Evolutionary conservation across 2,888 invertebrate genomes (phyloP).

Genomic region (Isoperla grammatica): DNA sequence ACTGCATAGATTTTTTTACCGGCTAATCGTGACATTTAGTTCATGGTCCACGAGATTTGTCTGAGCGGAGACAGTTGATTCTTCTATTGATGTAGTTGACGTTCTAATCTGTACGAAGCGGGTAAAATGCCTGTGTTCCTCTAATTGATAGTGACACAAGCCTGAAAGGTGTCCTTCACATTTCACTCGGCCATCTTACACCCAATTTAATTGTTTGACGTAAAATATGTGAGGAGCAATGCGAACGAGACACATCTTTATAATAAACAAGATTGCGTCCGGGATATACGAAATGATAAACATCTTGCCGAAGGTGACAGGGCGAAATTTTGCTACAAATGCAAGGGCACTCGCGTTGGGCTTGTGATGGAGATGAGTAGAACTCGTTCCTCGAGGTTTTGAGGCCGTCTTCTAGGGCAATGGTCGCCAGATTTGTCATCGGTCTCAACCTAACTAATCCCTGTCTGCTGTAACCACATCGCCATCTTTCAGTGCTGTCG

Average conservation of each 20-base stretch:
- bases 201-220: constrained; percentile 17
- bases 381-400: no score
- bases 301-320: not conserved
- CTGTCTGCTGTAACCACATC: not conserved
- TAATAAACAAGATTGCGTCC: constrained; percentile 10
- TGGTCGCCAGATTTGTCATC: not conserved
- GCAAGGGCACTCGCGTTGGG: not conserved
- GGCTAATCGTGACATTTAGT: no score
- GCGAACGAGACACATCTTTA: constrained; percentile 7
- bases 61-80: no score
- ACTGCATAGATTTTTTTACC: no score
- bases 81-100: no score
- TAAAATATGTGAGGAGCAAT: constrained; percentile 2
- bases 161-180: not conserved
- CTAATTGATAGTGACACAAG: constrained; percentile 7
- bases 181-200: not conserved
- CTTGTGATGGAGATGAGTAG: not conserved
- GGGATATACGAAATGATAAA: not conserved
- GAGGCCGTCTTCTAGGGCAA: not conserved
- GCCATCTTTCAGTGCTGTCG: constrained; percentile 3
- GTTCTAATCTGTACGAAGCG: not conserved
- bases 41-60: no score
- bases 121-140: not conserved
- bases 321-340: not conserved
- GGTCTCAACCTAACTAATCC: not conserved